Percentiles rank a stretch among this genome's conserved stretches.
Conservation (phyloP, 2,888 invertebrate species). For the Crematogaster levior region DNA sequence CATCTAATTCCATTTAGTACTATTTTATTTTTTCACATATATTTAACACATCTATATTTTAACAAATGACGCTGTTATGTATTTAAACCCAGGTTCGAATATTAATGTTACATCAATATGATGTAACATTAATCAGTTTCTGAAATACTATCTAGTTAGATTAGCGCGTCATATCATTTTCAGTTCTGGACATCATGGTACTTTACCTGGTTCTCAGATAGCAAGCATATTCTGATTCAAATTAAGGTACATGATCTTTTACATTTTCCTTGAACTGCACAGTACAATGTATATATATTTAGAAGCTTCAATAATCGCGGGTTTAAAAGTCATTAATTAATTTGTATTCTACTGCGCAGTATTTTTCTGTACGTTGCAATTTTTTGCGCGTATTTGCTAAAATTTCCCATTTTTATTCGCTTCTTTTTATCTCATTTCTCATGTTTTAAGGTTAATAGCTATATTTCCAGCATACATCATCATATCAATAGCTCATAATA, state of each 20-base stretch:
- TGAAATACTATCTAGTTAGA: conserved; percentile 52
- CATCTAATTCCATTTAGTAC: background rate
- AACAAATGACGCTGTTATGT: background rate
- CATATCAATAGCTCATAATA: background rate
- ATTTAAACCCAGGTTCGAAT: background rate
- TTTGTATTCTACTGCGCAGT: background rate
- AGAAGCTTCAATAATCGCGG: background rate
- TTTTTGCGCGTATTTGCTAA: background rate
- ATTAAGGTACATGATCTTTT: conserved; percentile 63
- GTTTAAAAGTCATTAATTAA: background rate
- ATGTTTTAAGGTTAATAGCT: background rate
- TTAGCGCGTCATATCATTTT: conserved; percentile 77
- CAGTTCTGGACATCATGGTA: conserved; percentile 83
- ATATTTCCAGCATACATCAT: background rate
- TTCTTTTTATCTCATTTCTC: background rate
- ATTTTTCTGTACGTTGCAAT: background rate
- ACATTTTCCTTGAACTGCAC: conserved; percentile 10
- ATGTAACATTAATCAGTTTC: background rate
- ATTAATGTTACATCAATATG: background rate
- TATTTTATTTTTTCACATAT: background rate
- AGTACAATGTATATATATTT: background rate
- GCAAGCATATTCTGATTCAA: conserved; percentile 71
- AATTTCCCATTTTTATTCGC: background rate
- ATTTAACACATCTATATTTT: background rate
- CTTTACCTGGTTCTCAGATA: conserved; percentile 84